Base-by-base conservation (phyloP, 2,113 vertebrate genomes). In the Tachycineta bicolor region DNA sequence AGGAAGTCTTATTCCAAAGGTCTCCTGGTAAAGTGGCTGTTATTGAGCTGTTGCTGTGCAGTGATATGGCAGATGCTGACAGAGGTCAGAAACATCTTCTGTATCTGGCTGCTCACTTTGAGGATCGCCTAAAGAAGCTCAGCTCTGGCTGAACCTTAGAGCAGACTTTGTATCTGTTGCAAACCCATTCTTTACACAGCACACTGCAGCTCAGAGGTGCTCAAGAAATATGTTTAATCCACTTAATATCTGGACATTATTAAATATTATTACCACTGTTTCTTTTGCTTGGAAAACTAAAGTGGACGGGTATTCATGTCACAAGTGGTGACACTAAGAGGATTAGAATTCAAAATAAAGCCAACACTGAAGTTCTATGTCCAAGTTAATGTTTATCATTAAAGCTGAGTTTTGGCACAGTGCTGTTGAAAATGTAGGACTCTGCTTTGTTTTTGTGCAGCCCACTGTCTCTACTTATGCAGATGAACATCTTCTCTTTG, bases 271-370 rank as follows among this genome's bases (percentile, higher is more conserved):
- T 58, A 19, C 7, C 5, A 80, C 33, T 0, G 46, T 53, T 91
- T 79, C n/a, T 28, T 71, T 92, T 83, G 29, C 63, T 90, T 82
- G 65, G 78, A 94, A 95, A 91, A 63, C 56, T 74, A 50, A 50
- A 67, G 14, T 46, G 58, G 49, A 67, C 11, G 41, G 16, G 22
- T 76, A 63, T 37, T 79, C 37, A 60, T 59, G 34, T 60, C 10
- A 43, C 6, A 12, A 55, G 28, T 37, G 34, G 46, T 49, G 37
- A 37, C 37, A 47, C 20, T 59, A 68, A 59, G 19, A 17, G 11
- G 28, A 77, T 78, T 89, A 90, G 58, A 90, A 79, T 46, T 19
- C 18, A 50, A 78, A 93, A 53, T 9, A 71, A 33, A 89, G 44
- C 70, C 77, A 87, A 74, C 17, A 13, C 10, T 80, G 33, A 84